Evolutionary conservation across 2,113 vertebrate genomes (phyloP).

Genomic region (Alethe castanea): DNA sequence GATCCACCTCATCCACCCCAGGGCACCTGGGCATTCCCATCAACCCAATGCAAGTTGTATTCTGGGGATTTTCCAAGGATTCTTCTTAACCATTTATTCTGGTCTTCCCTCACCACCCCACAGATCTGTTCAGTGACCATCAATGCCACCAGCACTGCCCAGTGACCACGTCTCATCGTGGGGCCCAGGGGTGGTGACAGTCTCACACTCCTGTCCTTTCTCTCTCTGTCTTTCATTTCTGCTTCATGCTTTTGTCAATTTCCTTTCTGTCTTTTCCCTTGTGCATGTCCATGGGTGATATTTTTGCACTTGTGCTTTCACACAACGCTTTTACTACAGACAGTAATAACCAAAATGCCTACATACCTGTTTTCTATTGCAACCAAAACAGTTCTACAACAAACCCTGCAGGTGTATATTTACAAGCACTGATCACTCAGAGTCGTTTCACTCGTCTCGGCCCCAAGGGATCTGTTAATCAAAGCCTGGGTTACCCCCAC

Average conservation of each 20-base stretch:
- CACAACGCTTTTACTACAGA: not conserved
- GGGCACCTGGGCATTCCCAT: accelerated
- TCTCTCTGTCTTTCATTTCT: not conserved
- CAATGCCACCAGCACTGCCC: no score
- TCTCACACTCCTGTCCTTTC: not conserved
- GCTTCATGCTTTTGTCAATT: accelerated
- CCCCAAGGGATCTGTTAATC: not conserved
- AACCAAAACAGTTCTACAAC: not conserved
- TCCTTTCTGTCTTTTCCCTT: not conserved
- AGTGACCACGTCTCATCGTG: accelerated
- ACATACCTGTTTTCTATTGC: not conserved
- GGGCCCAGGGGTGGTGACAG: not conserved
- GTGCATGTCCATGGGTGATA: no score
- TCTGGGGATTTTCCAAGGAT: not conserved
- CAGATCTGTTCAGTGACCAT: accelerated
- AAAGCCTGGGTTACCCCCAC: not conserved
- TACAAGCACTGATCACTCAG: not conserved
- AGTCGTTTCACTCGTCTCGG: accelerated
- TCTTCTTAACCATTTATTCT: accelerated
- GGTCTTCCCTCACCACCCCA: not conserved
- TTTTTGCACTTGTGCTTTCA: not conserved
- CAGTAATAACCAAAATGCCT: not conserved
- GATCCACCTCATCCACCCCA: accelerated
- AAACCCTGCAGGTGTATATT: accelerated
- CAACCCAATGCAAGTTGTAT: not conserved